Evolutionary conservation across 2,113 vertebrate genomes (phyloP).

Genomic region (Puntigrus tetrazona): DNA sequence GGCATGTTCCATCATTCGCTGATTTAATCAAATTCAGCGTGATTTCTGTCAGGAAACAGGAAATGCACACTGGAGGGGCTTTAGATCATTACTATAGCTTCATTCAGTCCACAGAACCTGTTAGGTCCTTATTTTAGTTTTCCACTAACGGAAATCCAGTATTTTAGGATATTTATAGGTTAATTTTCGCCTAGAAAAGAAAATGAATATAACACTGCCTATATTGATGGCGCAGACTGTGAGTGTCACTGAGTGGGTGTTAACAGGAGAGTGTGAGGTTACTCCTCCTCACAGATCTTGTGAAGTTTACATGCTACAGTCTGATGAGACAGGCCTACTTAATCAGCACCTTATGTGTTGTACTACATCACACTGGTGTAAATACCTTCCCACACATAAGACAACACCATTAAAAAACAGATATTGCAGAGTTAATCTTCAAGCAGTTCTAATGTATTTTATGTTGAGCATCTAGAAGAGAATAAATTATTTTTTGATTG

Average conservation of each 20-base stretch:
- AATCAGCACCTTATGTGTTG: constrained; percentile 20
- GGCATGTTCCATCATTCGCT: background rate
- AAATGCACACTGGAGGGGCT: background rate
- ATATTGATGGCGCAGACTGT: constrained; percentile 3
- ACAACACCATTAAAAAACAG: background rate
- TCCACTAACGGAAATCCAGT: background rate
- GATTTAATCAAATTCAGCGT: constrained; percentile 13
- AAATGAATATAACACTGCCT: constrained; percentile 30
- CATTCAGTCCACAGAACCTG: background rate
- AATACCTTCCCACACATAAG: constrained; percentile 4
- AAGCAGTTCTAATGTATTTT: background rate
- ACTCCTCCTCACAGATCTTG: background rate
- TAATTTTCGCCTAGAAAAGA: background rate
- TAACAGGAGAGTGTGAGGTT: constrained; percentile 41
- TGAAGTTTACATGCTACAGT: constrained; percentile 14
- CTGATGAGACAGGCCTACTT: constrained; percentile 21
- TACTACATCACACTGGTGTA: constrained; percentile 4
- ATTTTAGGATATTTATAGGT: background rate
- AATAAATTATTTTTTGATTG: background rate
- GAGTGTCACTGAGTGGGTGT: constrained; percentile 39
- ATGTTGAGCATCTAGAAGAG: background rate
- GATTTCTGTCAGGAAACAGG: background rate
- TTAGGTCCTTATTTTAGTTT: background rate
- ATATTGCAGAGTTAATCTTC: background rate
- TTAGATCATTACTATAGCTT: background rate